Evolutionary conservation across 2,113 vertebrate genomes (phyloP).

Genomic region (Lagopus muta): DNA sequence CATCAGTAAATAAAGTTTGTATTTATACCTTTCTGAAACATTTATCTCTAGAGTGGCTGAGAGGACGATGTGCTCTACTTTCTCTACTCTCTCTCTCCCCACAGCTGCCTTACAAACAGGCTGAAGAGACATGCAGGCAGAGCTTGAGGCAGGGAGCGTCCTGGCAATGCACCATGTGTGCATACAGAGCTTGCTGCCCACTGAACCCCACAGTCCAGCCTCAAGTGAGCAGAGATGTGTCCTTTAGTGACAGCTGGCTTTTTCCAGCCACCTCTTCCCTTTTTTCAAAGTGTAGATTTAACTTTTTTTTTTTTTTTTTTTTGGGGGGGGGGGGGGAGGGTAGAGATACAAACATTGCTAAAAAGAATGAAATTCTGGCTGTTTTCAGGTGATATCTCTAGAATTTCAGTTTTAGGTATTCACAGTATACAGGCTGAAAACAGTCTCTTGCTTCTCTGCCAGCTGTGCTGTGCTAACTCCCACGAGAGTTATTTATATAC

Average conservation of each 20-base stretch:
- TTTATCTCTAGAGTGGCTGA: too few species aligned
- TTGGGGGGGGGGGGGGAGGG: too few species aligned
- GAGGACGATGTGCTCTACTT: neutral
- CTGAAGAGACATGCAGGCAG: neutral
- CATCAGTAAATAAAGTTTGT: neutral
- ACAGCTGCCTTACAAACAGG: neutral
- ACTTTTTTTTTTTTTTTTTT: neutral
- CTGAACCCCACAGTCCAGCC: neutral
- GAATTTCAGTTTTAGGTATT: neutral
- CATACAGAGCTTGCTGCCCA: neutral
- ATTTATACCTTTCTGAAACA: neutral
- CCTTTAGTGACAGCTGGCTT: neutral
- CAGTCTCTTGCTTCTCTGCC: neutral
- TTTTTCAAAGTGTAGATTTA: neutral
- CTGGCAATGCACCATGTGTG: fast-evolving
- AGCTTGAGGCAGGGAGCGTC: neutral
- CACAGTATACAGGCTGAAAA: neutral
- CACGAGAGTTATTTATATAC: neutral
- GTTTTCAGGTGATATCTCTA: neutral
- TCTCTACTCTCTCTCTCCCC: neutral
- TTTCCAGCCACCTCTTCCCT: neutral
- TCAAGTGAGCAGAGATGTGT: neutral
- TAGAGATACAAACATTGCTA: neutral
- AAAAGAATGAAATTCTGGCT: neutral
- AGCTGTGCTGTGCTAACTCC: neutral